Percentiles rank a stretch among this genome's conserved stretches.
These are phyloP conservation scores for Bombycilla garrulus DNA, from an alignment of 2,113 vertebrate genomes.

Conservation along the genomic window DNA sequence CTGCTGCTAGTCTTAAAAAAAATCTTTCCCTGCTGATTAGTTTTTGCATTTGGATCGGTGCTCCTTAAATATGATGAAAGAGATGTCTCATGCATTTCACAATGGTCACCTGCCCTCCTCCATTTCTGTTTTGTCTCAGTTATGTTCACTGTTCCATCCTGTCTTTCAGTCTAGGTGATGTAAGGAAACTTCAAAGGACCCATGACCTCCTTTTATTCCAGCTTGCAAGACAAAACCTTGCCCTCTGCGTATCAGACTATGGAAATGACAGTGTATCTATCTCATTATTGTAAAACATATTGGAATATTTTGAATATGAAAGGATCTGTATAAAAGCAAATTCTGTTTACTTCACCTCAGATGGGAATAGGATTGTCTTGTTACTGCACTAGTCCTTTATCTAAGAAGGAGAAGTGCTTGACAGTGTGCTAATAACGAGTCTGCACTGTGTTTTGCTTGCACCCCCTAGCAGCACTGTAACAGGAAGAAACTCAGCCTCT, in stretches of 20 bases:
- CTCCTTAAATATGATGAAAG: neutral
- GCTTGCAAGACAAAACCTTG: neutral
- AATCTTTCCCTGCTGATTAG: neutral
- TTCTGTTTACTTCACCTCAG: neutral
- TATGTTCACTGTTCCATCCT: neutral
- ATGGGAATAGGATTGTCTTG: neutral
- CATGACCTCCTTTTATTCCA: constrained; percentile 17
- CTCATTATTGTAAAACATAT: constrained; percentile 21
- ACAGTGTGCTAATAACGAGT: neutral
- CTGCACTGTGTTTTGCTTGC: neutral
- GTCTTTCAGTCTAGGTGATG: neutral
- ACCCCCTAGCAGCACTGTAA: neutral
- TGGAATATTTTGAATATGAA: constrained; percentile 42
- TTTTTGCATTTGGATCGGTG: neutral
- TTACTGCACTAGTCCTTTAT: neutral
- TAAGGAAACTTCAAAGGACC: constrained; percentile 31
- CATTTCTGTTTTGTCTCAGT: neutral
- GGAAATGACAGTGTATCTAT: neutral
- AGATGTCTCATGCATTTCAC: neutral
- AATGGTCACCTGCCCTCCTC: neutral
- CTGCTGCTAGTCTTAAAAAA: neutral
- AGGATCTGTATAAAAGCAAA: neutral
- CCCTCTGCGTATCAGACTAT: neutral
- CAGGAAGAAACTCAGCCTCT: neutral
- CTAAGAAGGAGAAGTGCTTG: neutral